These are phyloP conservation scores for Petrolisthes manimaculis DNA, from an alignment of 2,888 invertebrate species.

Conservation along the genomic window DNA sequence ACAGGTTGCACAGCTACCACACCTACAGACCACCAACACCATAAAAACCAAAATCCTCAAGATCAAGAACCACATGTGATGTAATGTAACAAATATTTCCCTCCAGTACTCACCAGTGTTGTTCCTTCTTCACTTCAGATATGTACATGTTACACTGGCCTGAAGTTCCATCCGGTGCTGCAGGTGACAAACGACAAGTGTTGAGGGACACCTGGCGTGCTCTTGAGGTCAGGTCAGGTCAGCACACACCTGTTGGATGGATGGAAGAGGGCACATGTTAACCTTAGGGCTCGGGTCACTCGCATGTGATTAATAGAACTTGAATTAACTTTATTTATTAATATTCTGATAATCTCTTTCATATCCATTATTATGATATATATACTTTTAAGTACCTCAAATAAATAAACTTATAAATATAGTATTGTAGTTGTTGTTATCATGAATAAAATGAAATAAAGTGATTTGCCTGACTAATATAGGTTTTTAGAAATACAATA, in stretches of 20 bases:
- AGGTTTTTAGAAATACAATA: too few species aligned
- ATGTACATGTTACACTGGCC: conserved; percentile 70
- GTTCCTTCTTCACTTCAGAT: conserved; percentile 62
- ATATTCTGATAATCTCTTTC: too few species aligned
- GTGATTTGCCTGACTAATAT: too few species aligned
- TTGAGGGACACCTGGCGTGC: conserved; percentile 70
- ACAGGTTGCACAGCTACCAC: too few species aligned
- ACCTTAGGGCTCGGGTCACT: not conserved
- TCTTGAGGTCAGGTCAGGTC: conserved; percentile 67
- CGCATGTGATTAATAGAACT: too few species aligned
- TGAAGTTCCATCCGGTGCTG: conserved; percentile 68
- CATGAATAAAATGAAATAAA: too few species aligned
- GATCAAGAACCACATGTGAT: not conserved
- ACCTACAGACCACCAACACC: too few species aligned
- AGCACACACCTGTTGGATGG: not conserved
- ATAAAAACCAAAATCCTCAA: too few species aligned
- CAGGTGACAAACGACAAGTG: conserved; percentile 66
- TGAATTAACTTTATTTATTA: too few species aligned
- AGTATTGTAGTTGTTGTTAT: too few species aligned
- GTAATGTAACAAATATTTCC: not conserved
- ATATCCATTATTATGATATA: not conserved
- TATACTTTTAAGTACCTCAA: not conserved
- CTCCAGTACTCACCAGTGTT: not conserved
- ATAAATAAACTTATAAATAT: not conserved
- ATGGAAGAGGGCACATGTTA: not conserved